Evolutionary conservation across 2,888 invertebrate species (phyloP), one percentile per base, ranked within the genome.

Genomic region (Cordilura impudica): DNA sequence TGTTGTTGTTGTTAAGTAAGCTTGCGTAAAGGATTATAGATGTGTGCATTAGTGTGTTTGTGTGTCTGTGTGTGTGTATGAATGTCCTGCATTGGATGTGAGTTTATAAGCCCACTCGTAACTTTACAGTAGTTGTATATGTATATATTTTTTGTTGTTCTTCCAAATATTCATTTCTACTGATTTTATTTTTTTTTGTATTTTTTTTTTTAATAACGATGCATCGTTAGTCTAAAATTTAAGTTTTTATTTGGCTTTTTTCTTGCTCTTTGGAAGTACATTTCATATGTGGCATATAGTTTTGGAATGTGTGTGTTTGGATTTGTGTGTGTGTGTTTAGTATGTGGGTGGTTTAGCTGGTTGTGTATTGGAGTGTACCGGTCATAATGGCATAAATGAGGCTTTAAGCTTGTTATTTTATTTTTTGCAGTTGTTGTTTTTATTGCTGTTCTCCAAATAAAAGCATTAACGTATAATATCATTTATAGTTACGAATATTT

Each of bases 321-420:
- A 58, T 21, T 51, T 49, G 6, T 26, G 31, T 49, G 35, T 16
- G 7, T 51, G 43, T 45, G 19, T 19, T 26, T 8, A 6, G 19
- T 60, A 51, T 53, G 58, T 66, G 69, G 67, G 60, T n/a, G 21
- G 49, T 23, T 66, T 71, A 21, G 49, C 26, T 31, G 10, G 58
- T 6, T 58, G 31, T 58, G n/a, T 39, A 35, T n/a, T n/a, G n/a
- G n/a, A n/a, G n/a, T 70, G 69, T 51, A 29, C 45, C 78, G 78
- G 81, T 81, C 82, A 84, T 79, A 82, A 83, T 83, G 82, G 84
- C 82, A 85, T 85, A 85, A 86, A 86, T 87, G 84, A 82, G 86
- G 84, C 85, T 85, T 83, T 84, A 84, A 87, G 83, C 84, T 86
- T 84, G 83, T 86, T 86, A 86, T 83, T 75, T 77, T 54, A 16